Evolutionary conservation across 2,797 vertebrate genomes (phyloP).

Genomic region (Coracias cyanogaster): DNA sequence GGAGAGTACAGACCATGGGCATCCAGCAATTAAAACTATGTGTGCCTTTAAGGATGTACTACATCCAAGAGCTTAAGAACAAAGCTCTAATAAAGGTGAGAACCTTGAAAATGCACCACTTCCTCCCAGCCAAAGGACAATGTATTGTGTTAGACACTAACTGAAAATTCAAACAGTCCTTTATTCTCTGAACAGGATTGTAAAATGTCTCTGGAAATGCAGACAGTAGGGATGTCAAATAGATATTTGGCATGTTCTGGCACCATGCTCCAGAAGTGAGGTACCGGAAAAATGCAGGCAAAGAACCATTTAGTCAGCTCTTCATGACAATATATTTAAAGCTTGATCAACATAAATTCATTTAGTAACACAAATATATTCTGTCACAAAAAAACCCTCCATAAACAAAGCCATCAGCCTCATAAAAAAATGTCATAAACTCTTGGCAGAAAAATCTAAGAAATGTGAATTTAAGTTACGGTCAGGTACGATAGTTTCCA

Average conservation of each 20-base stretch:
- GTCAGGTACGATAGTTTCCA: not conserved
- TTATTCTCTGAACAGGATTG: not conserved
- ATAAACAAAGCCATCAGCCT: not conserved
- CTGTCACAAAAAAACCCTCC: not conserved
- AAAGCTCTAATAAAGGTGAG: not conserved
- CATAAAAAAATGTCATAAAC: not conserved
- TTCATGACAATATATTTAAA: not conserved
- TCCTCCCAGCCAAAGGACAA: not conserved
- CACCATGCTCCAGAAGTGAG: not conserved
- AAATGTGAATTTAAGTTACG: not conserved
- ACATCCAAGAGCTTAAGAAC: not conserved
- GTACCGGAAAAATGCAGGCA: not conserved
- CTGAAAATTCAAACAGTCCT: not conserved
- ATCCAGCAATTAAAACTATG: not conserved
- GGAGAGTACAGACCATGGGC: not conserved
- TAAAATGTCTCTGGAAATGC: not conserved
- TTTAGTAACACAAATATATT: not conserved
- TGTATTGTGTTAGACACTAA: not conserved
- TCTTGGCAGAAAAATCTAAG: not conserved
- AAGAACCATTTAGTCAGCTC: not conserved
- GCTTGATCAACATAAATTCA: not conserved
- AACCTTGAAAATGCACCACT: not conserved
- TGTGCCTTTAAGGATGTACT: not conserved
- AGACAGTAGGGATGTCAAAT: not conserved
- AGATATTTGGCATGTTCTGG: not conserved